A percentile compares a stretch with the other conserved stretches of the same genome.
These are phyloP conservation scores for Phaethornis superciliosus DNA, from an alignment of 2,113 vertebrate species.

Conservation along the genomic window DNA sequence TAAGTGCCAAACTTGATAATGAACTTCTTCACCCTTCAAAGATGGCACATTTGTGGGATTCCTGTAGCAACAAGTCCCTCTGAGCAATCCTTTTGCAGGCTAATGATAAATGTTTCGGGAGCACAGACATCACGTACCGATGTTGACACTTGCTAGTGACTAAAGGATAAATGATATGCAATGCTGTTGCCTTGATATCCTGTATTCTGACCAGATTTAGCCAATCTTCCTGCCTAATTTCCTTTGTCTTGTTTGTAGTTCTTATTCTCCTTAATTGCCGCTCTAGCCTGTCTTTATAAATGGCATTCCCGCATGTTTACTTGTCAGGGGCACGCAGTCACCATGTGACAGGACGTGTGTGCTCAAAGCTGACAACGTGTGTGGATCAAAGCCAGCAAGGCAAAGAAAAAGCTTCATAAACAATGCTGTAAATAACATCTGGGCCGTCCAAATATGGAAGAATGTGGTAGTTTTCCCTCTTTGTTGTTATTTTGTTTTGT, in stretches of 20 bases:
- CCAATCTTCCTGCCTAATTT: constrained; percentile 67
- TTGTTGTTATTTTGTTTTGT: constrained; percentile 76
- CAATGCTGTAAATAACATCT: constrained; percentile 83
- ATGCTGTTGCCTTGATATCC: constrained; percentile 56
- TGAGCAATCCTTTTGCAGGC: constrained; percentile 1
- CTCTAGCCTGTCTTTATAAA: constrained; percentile 64
- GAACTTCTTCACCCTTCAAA: constrained; percentile 22
- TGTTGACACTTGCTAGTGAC: constrained; percentile 52
- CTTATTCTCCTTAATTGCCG: constrained; percentile 61
- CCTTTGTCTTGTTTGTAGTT: constrained; percentile 68
- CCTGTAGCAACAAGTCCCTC: constrained; percentile 18
- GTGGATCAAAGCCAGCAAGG: constrained; percentile 78
- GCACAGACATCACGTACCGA: constrained; percentile 27
- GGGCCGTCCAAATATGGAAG: constrained; percentile 76
- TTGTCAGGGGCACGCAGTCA: constrained; percentile 64
- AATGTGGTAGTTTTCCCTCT: constrained; percentile 73
- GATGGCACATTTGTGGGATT: neutral
- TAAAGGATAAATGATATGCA: constrained; percentile 39
- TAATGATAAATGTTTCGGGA: constrained; percentile 15
- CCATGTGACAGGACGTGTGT: constrained; percentile 84
- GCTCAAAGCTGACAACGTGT: constrained; percentile 78
- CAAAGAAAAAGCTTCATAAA: constrained; percentile 79
- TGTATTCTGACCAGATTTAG: constrained; percentile 67
- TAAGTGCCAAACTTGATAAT: neutral
- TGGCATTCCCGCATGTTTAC: constrained; percentile 77